Base-by-base conservation (phyloP, 2,113 vertebrate species). In the Lathamus discolor region DNA sequence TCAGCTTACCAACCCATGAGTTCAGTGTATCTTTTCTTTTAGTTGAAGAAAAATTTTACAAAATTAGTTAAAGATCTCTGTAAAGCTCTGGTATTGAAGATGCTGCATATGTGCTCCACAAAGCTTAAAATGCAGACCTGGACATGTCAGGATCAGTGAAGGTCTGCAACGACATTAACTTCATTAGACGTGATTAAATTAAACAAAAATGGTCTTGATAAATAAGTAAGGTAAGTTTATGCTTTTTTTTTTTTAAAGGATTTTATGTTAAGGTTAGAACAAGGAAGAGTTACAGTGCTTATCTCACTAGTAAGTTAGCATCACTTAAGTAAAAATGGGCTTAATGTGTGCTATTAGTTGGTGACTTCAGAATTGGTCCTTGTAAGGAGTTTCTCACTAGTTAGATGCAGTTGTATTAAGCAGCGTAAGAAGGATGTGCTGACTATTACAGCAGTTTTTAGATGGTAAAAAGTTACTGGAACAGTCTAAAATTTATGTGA, bases 401-500 rank as follows among this genome's bases (percentile, higher is more conserved):
- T 51, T 57, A 44, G 29, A 23, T 86, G 39, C 46, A 81, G 31
- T 88, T 85, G 39, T 3, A 16, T 76, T 61, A 74, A 73, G 27
- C 73, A 72, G 17, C 16, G 1, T 43, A 51, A 72, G n/a, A 69
- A 92, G 48, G 20, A 37, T 66, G 14, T 78, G 39, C 46, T 52
- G 33, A 44, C 55, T 74, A 33, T 86, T 89, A 24, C 10, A 57
- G 61, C n/a, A 82, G 6, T 33, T 69, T 79, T 73, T 85, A 77
- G 44, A 28, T 57, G 85, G 49, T 88, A 92, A 83, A 37, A 17
- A 43, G 17, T 86, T 95, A 43, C 61, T 88, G 86, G 51, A 87
- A 55, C 70, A 59, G 66, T 52, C 51, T 68, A 31, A 79, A 77
- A 61, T 78, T 75, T 25, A 14, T 37, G 29, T 61, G 51, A 43